phyloP scores from a whole-genome alignment of 2,113 vertebrate species.

The Saguinus midas region DNA sequence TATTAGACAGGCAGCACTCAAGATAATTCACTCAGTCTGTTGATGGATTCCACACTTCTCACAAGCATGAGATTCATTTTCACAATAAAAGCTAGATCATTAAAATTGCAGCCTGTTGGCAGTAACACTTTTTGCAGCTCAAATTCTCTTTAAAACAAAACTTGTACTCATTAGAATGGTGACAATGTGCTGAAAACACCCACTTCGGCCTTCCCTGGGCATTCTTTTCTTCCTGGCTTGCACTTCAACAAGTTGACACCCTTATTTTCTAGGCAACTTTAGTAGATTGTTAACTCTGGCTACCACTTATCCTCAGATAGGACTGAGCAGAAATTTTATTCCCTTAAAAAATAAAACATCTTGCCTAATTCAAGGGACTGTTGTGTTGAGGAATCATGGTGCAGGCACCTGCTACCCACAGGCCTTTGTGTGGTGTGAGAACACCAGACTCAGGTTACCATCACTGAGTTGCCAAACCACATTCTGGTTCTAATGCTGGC shows the following conservation, averaged over 20 bases:
- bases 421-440: background rate
- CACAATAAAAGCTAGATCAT: constrained; percentile 58
- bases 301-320: background rate
- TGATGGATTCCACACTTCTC: background rate
- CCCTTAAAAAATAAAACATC: background rate
- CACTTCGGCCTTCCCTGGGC: background rate
- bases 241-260: background rate
- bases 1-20: constrained; percentile 48
- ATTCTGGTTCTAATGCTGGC: background rate
- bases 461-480: background rate
- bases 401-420: background rate
- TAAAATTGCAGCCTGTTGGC: constrained; percentile 51
- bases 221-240: background rate
- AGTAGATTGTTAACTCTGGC: background rate
- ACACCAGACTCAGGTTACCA: background rate
- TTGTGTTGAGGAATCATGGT: background rate
- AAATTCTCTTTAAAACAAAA: constrained; percentile 41
- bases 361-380: background rate
- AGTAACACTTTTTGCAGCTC: constrained; percentile 40
- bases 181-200: constrained; percentile 51
- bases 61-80: constrained; percentile 57
- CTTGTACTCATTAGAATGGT: background rate
- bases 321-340: background rate
- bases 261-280: background rate
- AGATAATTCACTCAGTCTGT: constrained; percentile 59